Percentiles rank a stretch among this genome's conserved stretches.
phyloP scores from a whole-genome alignment of 2,888 invertebrate genomes.

The Spodoptera littoralis region DNA sequence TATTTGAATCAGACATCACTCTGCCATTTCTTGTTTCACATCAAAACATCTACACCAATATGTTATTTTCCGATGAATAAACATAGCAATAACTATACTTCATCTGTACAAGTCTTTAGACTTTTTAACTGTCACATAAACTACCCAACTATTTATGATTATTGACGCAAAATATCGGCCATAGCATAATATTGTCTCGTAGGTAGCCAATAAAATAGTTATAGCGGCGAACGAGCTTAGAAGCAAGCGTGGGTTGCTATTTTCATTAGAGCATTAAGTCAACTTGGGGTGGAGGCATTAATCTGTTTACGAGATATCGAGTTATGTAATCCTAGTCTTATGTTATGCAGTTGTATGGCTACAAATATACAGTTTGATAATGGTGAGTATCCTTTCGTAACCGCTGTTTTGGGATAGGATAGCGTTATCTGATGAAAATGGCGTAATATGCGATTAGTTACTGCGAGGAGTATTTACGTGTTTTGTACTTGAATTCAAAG shows the following conservation, averaged over 20 bases:
- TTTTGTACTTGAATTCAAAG: too few relatives aligned
- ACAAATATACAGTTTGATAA: slow-evolving; percentile 10
- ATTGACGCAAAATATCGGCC: slow-evolving; percentile 64
- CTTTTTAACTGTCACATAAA: slow-evolving; percentile 55
- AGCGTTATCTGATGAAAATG: too few relatives aligned
- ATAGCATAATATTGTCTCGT: slow-evolving; percentile 65
- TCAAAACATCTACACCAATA: too few relatives aligned
- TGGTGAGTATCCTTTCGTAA: neutral
- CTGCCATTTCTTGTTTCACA: too few relatives aligned
- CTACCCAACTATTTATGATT: slow-evolving; percentile 61
- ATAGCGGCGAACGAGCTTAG: slow-evolving; percentile 57
- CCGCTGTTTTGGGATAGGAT: too few relatives aligned
- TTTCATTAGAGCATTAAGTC: slow-evolving; percentile 80
- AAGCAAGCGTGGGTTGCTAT: slow-evolving; percentile 63
- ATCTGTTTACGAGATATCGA: slow-evolving; percentile 81
- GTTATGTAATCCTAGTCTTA: slow-evolving; percentile 73
- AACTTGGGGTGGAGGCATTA: slow-evolving; percentile 73
- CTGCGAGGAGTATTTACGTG: too few relatives aligned
- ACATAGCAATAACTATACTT: too few relatives aligned
- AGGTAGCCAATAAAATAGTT: slow-evolving; percentile 70
- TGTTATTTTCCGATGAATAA: too few relatives aligned
- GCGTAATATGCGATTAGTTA: too few relatives aligned
- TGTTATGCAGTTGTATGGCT: slow-evolving; percentile 58
- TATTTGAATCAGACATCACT: too few relatives aligned
- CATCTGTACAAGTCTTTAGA: neutral